Percentiles rank a stretch among this genome's conserved stretches.
phyloP scores from a whole-genome alignment of 2,797 vertebrate genomes.

The Trichosurus vulpecula region DNA sequence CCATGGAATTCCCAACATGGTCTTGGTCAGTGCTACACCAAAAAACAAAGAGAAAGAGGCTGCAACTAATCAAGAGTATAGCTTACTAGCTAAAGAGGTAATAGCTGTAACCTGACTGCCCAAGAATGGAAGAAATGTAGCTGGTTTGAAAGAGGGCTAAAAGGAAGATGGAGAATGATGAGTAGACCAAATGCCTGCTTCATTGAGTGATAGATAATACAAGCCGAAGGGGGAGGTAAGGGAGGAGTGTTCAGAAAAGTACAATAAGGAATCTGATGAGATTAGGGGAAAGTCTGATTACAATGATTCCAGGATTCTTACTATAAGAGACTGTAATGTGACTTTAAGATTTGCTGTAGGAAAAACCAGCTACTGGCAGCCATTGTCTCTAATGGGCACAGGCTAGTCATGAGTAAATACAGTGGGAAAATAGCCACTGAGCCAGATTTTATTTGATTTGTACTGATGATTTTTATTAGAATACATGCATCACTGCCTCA shows the following conservation, averaged over 20 bases:
- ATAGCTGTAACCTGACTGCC: conserved; percentile 40
- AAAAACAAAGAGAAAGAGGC: conserved; percentile 4
- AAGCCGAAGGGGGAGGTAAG: conserved; percentile 13
- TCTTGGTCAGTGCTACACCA: neutral
- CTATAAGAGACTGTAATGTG: conserved; percentile 41
- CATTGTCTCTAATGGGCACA: conserved; percentile 38
- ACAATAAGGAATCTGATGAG: conserved; percentile 66
- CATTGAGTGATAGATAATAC: conserved; percentile 59
- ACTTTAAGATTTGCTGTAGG: conserved; percentile 66
- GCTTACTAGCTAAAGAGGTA: neutral
- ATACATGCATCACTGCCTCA: conserved; percentile 76
- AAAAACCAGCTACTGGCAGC: conserved; percentile 63
- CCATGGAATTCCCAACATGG: neutral
- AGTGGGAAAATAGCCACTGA: conserved; percentile 77
- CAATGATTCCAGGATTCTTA: conserved; percentile 44
- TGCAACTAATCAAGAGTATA: conserved; percentile 21
- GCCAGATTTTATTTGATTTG: conserved; percentile 76
- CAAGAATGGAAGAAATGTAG: conserved; percentile 68
- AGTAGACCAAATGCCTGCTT: neutral
- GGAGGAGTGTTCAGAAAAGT: conserved; percentile 39
- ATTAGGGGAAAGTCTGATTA: conserved; percentile 64
- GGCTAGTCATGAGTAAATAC: conserved; percentile 69
- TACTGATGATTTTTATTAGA: conserved; percentile 76
- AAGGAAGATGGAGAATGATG: neutral
- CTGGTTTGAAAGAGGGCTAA: conserved; percentile 56